phyloP scores from a whole-genome alignment of 1,140 invertebrate genomes.

The Hylaeus volcanicus region DNA sequence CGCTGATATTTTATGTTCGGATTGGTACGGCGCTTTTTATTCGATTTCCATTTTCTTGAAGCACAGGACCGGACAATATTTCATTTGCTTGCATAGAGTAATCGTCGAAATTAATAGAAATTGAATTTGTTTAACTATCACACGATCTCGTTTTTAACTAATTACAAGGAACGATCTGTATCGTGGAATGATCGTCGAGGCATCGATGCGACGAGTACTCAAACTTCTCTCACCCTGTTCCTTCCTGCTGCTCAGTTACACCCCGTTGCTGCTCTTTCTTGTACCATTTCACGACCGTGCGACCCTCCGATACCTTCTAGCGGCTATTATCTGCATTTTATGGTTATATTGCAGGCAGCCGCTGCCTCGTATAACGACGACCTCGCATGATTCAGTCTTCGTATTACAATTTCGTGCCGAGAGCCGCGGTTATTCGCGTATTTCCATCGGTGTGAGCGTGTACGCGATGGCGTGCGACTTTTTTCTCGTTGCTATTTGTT shows the following conservation, averaged over 20 bases:
- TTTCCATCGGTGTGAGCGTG: no score
- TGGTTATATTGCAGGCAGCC: conserved; percentile 77
- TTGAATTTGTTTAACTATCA: no score
- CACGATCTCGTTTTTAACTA: neutral
- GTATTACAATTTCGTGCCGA: conserved; percentile 72
- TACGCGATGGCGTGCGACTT: neutral
- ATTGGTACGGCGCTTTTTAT: no score
- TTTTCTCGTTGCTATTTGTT: conserved; percentile 26
- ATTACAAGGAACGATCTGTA: neutral
- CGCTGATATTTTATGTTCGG: neutral
- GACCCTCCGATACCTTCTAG: conserved; percentile 69
- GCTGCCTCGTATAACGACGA: conserved; percentile 69
- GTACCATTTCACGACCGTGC: conserved; percentile 47
- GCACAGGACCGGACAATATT: no score
- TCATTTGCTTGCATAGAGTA: no score
- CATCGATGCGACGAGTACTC: neutral
- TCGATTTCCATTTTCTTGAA: neutral
- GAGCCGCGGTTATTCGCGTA: conserved; percentile 8
- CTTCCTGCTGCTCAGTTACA: neutral
- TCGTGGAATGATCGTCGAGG: neutral
- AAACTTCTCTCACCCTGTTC: conserved; percentile 14
- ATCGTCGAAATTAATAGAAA: no score
- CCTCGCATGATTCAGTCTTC: conserved; percentile 64
- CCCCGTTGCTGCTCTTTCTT: conserved; percentile 12
- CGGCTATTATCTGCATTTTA: conserved; percentile 79